Evolutionary conservation across 2,888 invertebrate species (phyloP).

Genomic region (Campaea margaritaria): DNA sequence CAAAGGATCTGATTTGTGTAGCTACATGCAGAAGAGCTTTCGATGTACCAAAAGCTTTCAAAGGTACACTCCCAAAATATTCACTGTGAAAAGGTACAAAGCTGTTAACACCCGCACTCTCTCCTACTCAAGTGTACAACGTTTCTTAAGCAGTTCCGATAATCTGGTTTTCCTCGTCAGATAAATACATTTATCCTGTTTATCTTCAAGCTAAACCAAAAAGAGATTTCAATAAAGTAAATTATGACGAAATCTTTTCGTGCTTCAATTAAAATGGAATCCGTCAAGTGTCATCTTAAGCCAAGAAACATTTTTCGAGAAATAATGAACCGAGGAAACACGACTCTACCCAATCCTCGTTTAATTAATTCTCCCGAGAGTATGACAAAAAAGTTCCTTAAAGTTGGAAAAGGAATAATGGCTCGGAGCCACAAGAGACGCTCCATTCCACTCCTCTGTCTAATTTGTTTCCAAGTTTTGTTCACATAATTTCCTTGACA

Average conservation of each 20-base stretch:
- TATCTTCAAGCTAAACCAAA: constrained; percentile 5
- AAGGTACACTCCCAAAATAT: background rate
- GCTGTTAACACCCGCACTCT: background rate
- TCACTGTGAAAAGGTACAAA: constrained; percentile 8
- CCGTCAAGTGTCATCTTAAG: constrained; percentile 27
- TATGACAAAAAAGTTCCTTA: constrained; percentile 60
- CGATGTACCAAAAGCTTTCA: background rate
- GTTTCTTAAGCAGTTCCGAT: constrained; percentile 16
- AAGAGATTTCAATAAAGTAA: constrained; percentile 16
- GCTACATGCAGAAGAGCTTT: background rate
- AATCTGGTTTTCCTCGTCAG: constrained; percentile 27
- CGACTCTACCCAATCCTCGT: constrained; percentile 63
- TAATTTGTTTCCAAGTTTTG: constrained; percentile 70
- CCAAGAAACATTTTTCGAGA: constrained; percentile 36
- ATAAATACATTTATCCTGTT: constrained; percentile 17
- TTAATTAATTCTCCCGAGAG: constrained; percentile 69
- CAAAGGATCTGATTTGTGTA: background rate
- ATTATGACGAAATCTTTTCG: constrained; percentile 15
- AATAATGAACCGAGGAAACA: constrained; percentile 61
- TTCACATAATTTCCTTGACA: constrained; percentile 69
- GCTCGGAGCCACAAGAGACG: constrained; percentile 52
- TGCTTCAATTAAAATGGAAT: constrained; percentile 24
- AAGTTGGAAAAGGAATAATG: constrained; percentile 64
- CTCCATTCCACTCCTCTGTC: constrained; percentile 55
- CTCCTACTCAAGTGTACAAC: constrained; percentile 7